Conservation (phyloP, 1,140 invertebrate species). For the Cephus cinctus region DNA sequence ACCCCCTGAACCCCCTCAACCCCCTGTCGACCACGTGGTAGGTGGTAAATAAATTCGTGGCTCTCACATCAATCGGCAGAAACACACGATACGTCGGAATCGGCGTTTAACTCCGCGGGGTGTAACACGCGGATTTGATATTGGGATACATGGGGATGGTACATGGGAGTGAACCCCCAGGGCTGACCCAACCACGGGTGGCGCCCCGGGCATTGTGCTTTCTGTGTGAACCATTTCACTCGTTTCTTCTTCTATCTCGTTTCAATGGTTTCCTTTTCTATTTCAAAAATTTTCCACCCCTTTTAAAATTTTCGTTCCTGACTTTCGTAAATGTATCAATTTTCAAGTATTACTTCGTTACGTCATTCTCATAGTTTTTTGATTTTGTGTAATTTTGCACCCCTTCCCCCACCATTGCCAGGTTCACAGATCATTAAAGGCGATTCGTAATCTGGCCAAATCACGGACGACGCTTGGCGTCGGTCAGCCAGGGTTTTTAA, state of each 20-base stretch:
- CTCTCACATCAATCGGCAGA: constrained; percentile 5
- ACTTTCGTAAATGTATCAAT: not conserved
- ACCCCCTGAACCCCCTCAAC: too few species aligned
- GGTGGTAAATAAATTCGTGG: not conserved
- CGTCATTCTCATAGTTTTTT: not conserved
- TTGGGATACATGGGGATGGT: not conserved
- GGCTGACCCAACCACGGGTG: not conserved
- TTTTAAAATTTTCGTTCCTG: not conserved
- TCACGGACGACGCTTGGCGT: not conserved
- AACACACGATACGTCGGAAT: not conserved
- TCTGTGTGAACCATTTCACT: too few species aligned
- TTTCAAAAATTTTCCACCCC: not conserved
- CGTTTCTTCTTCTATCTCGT: too few species aligned
- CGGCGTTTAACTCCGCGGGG: constrained; percentile 1
- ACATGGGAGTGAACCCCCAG: not conserved
- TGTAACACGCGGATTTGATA: not conserved
- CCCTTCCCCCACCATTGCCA: not conserved
- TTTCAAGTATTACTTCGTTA: not conserved
- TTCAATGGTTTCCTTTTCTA: too few species aligned
- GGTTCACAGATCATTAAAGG: constrained; percentile 7
- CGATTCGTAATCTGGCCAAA: not conserved
- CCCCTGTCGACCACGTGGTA: not conserved
- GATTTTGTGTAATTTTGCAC: not conserved
- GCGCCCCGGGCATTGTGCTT: not conserved
- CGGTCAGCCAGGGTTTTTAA: not conserved